Percentiles rank a stretch among this genome's conserved stretches.
phyloP scores from a whole-genome alignment of 2,888 invertebrate genomes.

The Carcina quercana region DNA sequence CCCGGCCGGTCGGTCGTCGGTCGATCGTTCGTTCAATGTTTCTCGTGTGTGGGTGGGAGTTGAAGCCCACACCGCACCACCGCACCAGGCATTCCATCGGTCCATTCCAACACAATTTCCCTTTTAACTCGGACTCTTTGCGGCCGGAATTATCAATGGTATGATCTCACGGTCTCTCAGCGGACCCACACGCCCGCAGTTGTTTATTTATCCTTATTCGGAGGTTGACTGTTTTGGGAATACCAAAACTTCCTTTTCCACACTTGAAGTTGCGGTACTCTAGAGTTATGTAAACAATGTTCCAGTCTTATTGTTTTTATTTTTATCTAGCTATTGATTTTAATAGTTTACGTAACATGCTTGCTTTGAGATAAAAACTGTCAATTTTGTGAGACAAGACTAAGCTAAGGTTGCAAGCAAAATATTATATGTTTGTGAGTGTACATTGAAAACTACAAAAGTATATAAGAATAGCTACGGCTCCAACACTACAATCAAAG shows the following conservation, averaged over 20 bases:
- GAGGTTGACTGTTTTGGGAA: conserved; percentile 6
- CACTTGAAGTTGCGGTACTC: not conserved
- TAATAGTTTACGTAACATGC: too few species aligned
- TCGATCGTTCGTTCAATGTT: not conserved
- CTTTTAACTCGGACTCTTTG: conserved; percentile 54
- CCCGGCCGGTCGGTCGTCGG: too few species aligned
- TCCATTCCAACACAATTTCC: conserved; percentile 61
- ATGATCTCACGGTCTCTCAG: conserved; percentile 45
- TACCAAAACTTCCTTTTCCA: conserved; percentile 9
- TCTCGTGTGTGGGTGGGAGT: conserved; percentile 9
- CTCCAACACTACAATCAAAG: too few species aligned
- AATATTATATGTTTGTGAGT: too few species aligned
- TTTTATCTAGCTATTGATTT: too few species aligned
- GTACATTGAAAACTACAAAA: too few species aligned
- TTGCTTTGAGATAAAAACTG: too few species aligned
- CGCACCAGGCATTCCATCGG: conserved; percentile 11
- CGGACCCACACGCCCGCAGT: conserved; percentile 21
- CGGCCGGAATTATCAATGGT: conserved; percentile 47
- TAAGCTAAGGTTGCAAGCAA: too few species aligned
- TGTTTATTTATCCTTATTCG: conserved; percentile 15
- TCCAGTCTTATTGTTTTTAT: too few species aligned
- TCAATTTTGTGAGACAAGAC: too few species aligned
- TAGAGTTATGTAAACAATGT: too few species aligned
- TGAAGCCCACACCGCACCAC: not conserved
- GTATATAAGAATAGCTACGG: too few species aligned